Evolutionary conservation across 2,113 vertebrate species (phyloP), one percentile per base, ranked within the genome.

Genomic region (Pyrgilauda ruficollis): DNA sequence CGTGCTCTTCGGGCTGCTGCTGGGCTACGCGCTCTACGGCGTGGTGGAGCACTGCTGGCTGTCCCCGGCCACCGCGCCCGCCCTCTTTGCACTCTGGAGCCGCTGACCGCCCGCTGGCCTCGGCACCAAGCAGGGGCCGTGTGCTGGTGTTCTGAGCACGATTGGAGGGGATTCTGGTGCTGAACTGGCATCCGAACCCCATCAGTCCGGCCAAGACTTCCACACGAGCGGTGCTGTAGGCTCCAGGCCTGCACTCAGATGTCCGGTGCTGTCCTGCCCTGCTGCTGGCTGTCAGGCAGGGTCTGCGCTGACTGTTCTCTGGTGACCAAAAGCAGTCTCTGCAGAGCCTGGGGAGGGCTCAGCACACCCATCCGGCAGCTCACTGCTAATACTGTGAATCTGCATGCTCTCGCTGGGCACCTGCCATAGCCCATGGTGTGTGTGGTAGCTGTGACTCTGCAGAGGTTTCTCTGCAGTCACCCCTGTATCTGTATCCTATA

Each of bases 31-130:
- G 56, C 99, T 99, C 88, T 99, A 99, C 91, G 98, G 98, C 37
- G 97, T 99, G 76, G 98, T 99, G 96, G 99, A 99, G 97, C 98
- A 98, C 89, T 98, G 98, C 94, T 99, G 99, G 99, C 96, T 99
- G 47, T 99, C 99, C 22, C 98, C 99, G 2, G 97, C 98, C 79
- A 98, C 93, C 15, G 96, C 98, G 3, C 98, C 99, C 4, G 84
- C 97, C 61, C 97, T 99, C 85, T 98, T 99, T 66, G 98, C 98
- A 33, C 97, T 98, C 69, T 97, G 98, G 97, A 95, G 75, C 88
- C 96, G 69, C 31, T 94, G 89, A 43, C 47, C 35, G 43, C 16
- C 73, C 35, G 66, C 56, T 1, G 64, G 3, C 28, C 7, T 17
- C 62, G 22, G 61, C 82, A 12, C n/a, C 6, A 18, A 70, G 89